Base-by-base conservation (phyloP, 1,140 invertebrate genomes). In the Mylabris phalerata region DNA sequence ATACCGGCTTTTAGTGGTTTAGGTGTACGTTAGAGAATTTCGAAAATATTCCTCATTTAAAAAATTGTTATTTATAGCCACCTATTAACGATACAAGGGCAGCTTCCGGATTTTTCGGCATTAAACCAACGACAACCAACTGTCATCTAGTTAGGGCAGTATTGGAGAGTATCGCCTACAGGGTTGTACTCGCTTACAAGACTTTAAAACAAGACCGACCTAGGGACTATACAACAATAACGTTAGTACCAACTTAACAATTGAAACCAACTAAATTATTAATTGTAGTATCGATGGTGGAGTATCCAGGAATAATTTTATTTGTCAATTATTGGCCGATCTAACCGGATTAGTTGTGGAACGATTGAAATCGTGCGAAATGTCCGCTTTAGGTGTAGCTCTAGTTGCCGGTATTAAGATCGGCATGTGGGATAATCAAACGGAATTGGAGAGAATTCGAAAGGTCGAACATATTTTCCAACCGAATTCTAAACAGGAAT, bases 1-100 rank as follows among this genome's bases (percentile, higher is more conserved):
- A 80, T 98, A 63, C 92, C 93, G 3, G 91, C 93, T 0, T 96
- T 97, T 66, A 89, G 87, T 76, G 93, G 93, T 13, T 75, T 96
- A 55, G 90, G 93, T 71, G 91, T 93, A 75, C 77, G 71, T 63
- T 26, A 7, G 32, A 32, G 7, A 32, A 32, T 4, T 9, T 49
- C 4, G 26, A 10, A 48, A 19, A 25, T 39, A 6, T 50, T 39
- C 55, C 19, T 2, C 61, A 63, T 72, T 9, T 24, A 27, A 43
- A 25, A 39, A n/a, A 11, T 32, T 39, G n/a, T 44, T 26, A 52
- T 19, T 69, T 52, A 3, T 70, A 95, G 88, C 88, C 90, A 1
- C 93, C 93, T 1, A 84, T 94, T 55, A 93, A 93, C 73, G 90
- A 97, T 75, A 83, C 85, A 56, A 79, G 79, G 11, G 92, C 92